These are phyloP conservation scores for Phalacrocorax aristotelis DNA, from an alignment of 2,113 vertebrate species.

Conservation along the genomic window DNA sequence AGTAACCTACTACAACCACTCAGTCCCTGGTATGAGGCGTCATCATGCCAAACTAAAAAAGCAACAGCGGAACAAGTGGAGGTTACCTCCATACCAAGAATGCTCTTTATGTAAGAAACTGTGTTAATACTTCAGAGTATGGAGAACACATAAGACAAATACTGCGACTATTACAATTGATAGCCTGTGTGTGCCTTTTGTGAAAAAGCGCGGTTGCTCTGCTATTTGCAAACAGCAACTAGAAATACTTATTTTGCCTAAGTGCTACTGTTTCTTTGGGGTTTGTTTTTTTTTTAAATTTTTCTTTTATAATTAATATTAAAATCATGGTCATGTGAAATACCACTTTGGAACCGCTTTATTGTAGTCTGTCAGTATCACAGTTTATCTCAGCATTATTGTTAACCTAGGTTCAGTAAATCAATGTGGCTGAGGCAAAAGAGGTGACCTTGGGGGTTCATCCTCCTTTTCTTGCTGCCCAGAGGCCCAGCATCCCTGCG, in stretches of 20 bases:
- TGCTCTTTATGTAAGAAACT: background rate
- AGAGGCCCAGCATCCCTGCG: background rate
- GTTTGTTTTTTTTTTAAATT: background rate
- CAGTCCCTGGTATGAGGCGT: background rate
- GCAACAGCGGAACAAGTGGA: background rate
- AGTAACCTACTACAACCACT: background rate
- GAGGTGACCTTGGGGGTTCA: background rate
- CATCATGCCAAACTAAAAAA: background rate
- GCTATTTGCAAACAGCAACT: background rate
- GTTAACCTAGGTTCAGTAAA: background rate
- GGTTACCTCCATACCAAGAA: background rate
- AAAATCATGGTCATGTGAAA: background rate
- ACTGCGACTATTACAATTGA: no score
- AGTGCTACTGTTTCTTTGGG: background rate
- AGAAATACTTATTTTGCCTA: background rate
- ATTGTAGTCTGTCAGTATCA: background rate
- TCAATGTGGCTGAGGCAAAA: rapidly evolving
- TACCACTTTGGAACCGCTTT: background rate
- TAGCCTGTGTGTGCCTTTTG: no score
- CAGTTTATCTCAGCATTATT: background rate
- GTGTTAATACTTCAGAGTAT: background rate
- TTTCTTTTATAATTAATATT: background rate
- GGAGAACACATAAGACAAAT: rapidly evolving
- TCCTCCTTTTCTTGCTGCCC: background rate
- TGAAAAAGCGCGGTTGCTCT: background rate